These are phyloP conservation scores for Aramus guarauna DNA, from an alignment of 2,113 vertebrate genomes.

Conservation along the genomic window DNA sequence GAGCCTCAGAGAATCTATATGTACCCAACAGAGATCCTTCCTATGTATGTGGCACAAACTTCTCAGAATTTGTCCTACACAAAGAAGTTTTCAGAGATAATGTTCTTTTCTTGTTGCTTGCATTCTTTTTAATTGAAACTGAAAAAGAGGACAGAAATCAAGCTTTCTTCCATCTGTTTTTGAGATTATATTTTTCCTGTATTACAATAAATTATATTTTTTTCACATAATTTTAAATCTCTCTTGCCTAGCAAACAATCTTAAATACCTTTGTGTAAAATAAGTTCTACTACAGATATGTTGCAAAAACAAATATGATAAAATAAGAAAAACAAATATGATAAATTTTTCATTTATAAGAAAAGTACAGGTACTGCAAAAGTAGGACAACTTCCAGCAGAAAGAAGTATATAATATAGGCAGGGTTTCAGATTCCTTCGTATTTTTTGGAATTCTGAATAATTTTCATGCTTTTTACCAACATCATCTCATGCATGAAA, in stretches of 20 bases:
- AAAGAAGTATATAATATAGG: neutral
- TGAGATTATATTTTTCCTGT: neutral
- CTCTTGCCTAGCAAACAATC: neutral
- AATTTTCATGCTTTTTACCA: neutral
- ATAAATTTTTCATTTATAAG: neutral
- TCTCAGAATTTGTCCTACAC: neutral
- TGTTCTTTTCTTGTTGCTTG: neutral
- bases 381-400: neutral
- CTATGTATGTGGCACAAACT: neutral
- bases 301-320: neutral
- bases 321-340: neutral
- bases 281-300: neutral
- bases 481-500: neutral
- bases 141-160: neutral
- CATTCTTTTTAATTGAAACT: neutral
- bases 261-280: neutral
- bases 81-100: neutral
- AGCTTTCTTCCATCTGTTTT: neutral
- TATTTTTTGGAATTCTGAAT: neutral
- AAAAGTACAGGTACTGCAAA: neutral
- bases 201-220: neutral
- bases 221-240: neutral
- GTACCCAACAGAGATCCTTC: fast-evolving
- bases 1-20: neutral
- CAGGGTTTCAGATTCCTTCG: neutral